Base-by-base conservation (phyloP, 2,888 invertebrate species). In the Biston betularia region DNA sequence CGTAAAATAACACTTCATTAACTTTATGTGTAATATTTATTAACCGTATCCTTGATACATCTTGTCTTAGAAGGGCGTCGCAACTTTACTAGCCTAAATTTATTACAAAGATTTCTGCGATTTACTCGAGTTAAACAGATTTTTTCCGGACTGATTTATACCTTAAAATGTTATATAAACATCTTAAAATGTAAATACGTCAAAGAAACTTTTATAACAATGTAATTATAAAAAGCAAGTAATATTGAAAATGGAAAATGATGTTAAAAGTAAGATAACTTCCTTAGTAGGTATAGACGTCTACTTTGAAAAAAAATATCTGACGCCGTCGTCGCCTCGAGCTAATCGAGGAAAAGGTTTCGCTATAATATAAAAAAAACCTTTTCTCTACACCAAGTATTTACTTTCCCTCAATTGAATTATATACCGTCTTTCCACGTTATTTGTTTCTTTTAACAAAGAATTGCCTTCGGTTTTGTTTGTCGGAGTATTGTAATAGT, bases 1-100 rank as follows among this genome's bases (percentile, higher is more conserved):
- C 24, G 70, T 76, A 70, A 76, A 76, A 74, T 69, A 76, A 73
- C 71, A 69, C 72, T 79, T 76, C 67, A 75, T 80, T 75, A 68
- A 63, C 59, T 60, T 75, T 78, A 75, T 79, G 64, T 69, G 68
- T 74, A 38, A 38, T 71, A 63, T 74, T 62, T 70, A 79, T 75
- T 73, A 74, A 71, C 56, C 15, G 40, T 48, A 40, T 53, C 64
- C 65, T 56, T 35, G 52, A 4, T 12, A 15, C 24, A 11, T 12
- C 11, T 48, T 24, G 48, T 24, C 48, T 24, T 48, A 48, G 15
- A 38, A 9, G 38, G 6, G 3, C 38, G 8, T 38, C 38, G 38
- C 6, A 38, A 6, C 9, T 38, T 6, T 38, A 38, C 6, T 6
- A 38, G 6, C 38, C 38, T 38, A 0, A 38, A 38, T 6, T 38